Percentiles rank a stretch among this genome's conserved stretches.
Conservation (phyloP, 2,888 invertebrate genomes). For the Salpingus planirostris region DNA sequence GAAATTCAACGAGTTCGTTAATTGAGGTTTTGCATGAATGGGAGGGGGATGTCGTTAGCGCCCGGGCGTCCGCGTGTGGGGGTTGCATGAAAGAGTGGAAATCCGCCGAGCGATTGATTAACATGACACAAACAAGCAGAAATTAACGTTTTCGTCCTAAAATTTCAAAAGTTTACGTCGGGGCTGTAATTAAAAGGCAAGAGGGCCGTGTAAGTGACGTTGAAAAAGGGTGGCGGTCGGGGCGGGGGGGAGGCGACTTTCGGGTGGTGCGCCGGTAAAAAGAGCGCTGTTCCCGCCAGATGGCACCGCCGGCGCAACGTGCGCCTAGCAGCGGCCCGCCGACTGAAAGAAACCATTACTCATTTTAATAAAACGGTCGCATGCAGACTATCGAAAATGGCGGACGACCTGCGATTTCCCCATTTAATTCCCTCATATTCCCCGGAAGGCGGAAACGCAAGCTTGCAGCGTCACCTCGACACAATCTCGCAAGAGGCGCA, state of each 20-base stretch:
- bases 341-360: slow-evolving; percentile 37
- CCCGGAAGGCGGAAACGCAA: too few species aligned
- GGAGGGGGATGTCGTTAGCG: too few species aligned
- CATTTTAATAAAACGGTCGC: slow-evolving; percentile 38
- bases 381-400: slow-evolving; percentile 32
- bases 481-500: too few species aligned
- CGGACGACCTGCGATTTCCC: slow-evolving; percentile 13
- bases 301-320: slow-evolving; percentile 32
- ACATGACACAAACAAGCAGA: slow-evolving; percentile 38
- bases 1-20: too few species aligned
- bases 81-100: too few species aligned
- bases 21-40: too few species aligned
- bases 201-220: slow-evolving; percentile 37
- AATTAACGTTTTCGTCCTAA: slow-evolving; percentile 36
- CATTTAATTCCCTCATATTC: slow-evolving; percentile 1
- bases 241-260: slow-evolving; percentile 7
- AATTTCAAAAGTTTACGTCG: slow-evolving; percentile 40
- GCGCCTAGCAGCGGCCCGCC: slow-evolving; percentile 16
- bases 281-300: slow-evolving; percentile 37
- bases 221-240: slow-evolving; percentile 23
- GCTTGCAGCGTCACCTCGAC: too few species aligned
- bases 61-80: too few species aligned
- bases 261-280: slow-evolving; percentile 21
- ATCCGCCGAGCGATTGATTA: slow-evolving; percentile 35
- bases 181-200: slow-evolving; percentile 37